These are phyloP conservation scores for Ochotona curzoniae DNA, from an alignment of 2,113 vertebrate species.

Conservation along the genomic window DNA sequence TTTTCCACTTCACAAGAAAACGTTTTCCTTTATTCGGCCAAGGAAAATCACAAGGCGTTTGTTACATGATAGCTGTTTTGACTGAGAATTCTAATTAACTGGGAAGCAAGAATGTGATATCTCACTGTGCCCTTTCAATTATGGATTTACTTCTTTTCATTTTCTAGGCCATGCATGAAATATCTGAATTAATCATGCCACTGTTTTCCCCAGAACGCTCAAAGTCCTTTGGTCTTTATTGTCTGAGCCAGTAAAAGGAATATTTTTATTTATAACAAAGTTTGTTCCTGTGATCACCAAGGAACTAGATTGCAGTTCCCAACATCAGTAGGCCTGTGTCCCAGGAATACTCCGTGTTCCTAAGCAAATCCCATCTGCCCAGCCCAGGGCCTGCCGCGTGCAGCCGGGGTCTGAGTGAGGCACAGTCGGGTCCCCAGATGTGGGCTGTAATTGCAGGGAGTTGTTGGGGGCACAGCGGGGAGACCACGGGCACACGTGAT, in stretches of 20 bases:
- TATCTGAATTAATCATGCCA: not conserved
- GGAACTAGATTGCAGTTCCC: not conserved
- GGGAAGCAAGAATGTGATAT: conserved; percentile 12
- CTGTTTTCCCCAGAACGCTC: not conserved
- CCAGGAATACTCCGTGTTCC: not conserved
- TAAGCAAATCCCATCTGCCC: not conserved
- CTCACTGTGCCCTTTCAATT: conserved; percentile 1
- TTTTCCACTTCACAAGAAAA: conserved; percentile 52
- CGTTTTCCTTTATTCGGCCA: conserved; percentile 65
- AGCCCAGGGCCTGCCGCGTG: not conserved
- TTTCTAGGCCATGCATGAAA: conserved; percentile 43
- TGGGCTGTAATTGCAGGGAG: not conserved
- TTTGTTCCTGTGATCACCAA: not conserved
- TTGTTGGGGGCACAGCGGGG: not conserved
- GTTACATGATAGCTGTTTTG: not conserved
- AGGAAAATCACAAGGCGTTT: not conserved
- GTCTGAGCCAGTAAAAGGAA: not conserved
- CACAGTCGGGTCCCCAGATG: not conserved
- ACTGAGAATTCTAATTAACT: conserved; percentile 11
- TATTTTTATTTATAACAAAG: not conserved
- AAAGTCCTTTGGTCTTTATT: not conserved
- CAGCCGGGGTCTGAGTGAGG: too few relatives aligned
- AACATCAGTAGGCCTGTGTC: not conserved
- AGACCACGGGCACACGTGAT: not conserved
- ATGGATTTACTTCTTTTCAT: conserved; percentile 31